Conservation (phyloP, 1,140 invertebrate species). For the Dendrolimus punctatus region DNA sequence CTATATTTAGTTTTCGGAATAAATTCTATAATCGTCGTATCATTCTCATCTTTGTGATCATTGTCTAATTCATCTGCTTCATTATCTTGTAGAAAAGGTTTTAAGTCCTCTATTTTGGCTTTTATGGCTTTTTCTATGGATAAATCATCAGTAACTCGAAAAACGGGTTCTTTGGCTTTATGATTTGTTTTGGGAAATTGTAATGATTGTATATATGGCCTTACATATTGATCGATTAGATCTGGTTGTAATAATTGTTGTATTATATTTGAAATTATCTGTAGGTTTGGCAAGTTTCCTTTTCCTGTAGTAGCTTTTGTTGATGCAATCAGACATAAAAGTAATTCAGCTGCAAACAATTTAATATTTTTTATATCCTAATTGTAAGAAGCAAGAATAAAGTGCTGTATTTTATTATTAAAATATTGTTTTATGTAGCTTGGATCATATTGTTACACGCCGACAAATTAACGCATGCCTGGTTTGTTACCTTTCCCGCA, state of each 20-base stretch:
- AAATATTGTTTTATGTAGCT: no score
- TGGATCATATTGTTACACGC: no score
- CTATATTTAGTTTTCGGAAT: slow-evolving; percentile 14
- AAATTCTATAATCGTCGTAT: slow-evolving; percentile 44
- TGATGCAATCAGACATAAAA: slow-evolving; percentile 4
- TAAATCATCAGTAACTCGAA: slow-evolving; percentile 7
- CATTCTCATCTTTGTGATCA: slow-evolving; percentile 25
- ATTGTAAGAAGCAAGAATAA: no score
- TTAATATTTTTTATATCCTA: no score
- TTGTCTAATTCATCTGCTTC: slow-evolving; percentile 10
- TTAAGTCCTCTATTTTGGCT: slow-evolving; percentile 29
- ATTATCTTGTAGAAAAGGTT: slow-evolving; percentile 33
- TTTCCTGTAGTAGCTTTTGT: slow-evolving; percentile 3
- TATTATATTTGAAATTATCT: slow-evolving; percentile 17
- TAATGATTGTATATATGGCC: slow-evolving; percentile 15
- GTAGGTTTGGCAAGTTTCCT: slow-evolving; percentile 10
- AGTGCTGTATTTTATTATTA: no score
- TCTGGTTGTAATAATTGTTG: slow-evolving; percentile 20
- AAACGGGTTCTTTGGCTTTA: slow-evolving; percentile 3
- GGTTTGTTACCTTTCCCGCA: no score
- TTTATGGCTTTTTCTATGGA: slow-evolving; percentile 25
- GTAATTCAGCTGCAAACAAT: slow-evolving; percentile 4
- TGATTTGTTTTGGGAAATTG: background rate
- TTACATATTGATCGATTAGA: slow-evolving; percentile 17
- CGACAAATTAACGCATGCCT: no score